Percentiles rank a stretch among this genome's conserved stretches.
Evolutionary conservation across 2,113 vertebrate species (phyloP).

Genomic region (Orthochromis indermauri): DNA sequence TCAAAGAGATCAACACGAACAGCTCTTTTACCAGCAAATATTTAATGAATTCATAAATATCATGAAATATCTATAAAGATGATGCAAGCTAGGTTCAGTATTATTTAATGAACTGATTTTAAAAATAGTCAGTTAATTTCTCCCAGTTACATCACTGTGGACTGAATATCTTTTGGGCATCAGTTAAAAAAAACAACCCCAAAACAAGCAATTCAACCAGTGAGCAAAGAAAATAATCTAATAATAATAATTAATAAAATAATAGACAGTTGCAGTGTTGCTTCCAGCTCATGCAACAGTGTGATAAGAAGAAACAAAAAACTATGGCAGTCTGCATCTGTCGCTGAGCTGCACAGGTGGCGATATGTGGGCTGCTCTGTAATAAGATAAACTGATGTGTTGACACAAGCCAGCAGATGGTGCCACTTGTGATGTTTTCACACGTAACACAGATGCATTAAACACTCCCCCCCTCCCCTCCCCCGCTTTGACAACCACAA

Average conservation of each 20-base stretch:
- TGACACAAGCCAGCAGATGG: constrained; percentile 53
- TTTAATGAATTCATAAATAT: neutral
- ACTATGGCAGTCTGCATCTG: neutral
- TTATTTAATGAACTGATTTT: neutral
- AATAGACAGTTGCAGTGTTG: neutral
- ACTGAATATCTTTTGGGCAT: neutral
- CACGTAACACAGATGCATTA: neutral
- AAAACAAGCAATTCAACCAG: neutral
- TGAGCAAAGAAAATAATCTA: neutral
- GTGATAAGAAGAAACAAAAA: neutral
- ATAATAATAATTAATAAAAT: neutral
- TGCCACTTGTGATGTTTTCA: constrained; percentile 41
- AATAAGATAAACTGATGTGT: constrained; percentile 11
- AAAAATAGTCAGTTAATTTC: neutral
- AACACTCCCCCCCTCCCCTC: neutral
- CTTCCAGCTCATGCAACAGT: neutral
- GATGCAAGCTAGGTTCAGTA: neutral
- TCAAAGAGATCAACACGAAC: neutral
- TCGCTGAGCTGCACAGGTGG: neutral
- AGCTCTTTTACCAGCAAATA: neutral
- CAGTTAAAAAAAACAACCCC: fast-evolving
- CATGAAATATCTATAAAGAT: neutral
- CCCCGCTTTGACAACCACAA: neutral
- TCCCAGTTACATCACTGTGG: neutral
- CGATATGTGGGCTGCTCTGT: neutral